These are phyloP conservation scores for Matsumurasca onukii DNA, from an alignment of 1,140 invertebrate genomes.

Conservation along the genomic window DNA sequence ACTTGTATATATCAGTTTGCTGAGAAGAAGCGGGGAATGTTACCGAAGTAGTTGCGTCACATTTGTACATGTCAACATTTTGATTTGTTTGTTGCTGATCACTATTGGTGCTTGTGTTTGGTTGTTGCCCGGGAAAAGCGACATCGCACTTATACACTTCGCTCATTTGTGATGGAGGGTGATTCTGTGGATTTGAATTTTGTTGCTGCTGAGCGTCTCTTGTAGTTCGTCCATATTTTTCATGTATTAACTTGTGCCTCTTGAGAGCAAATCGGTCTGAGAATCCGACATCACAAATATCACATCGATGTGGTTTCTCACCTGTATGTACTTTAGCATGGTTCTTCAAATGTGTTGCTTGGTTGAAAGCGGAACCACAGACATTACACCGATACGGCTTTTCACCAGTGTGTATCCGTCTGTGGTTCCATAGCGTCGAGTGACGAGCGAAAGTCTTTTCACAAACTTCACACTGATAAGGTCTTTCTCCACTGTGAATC, in stretches of 20 bases:
- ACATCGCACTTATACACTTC: slow-evolving; percentile 38
- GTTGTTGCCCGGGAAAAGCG: slow-evolving; percentile 34
- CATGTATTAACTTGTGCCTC: slow-evolving; percentile 73
- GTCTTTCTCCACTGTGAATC: slow-evolving; percentile 86
- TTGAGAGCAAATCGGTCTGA: slow-evolving; percentile 79
- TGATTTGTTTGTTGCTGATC: slow-evolving; percentile 15
- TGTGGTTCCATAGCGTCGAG: slow-evolving; percentile 87
- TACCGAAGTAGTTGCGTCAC: slow-evolving; percentile 29
- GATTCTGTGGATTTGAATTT: slow-evolving; percentile 21
- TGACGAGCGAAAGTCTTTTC: slow-evolving; percentile 86
- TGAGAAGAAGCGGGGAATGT: not conserved
- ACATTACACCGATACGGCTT: slow-evolving; percentile 84
- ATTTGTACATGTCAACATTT: slow-evolving; percentile 34
- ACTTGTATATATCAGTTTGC: slow-evolving; percentile 5
- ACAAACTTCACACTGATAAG: slow-evolving; percentile 90
- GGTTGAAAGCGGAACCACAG: slow-evolving; percentile 81
- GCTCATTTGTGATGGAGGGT: slow-evolving; percentile 26
- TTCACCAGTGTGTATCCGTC: slow-evolving; percentile 92
- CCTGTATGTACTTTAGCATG: slow-evolving; percentile 65
- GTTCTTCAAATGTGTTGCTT: slow-evolving; percentile 84
- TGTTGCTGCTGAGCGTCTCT: slow-evolving; percentile 44
- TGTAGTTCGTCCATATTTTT: slow-evolving; percentile 66
- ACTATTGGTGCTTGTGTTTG: slow-evolving; percentile 5
- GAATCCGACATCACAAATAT: slow-evolving; percentile 85
- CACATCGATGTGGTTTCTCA: slow-evolving; percentile 57